phyloP scores from a whole-genome alignment of 1,140 invertebrate species.

The Bombus waltoni region DNA sequence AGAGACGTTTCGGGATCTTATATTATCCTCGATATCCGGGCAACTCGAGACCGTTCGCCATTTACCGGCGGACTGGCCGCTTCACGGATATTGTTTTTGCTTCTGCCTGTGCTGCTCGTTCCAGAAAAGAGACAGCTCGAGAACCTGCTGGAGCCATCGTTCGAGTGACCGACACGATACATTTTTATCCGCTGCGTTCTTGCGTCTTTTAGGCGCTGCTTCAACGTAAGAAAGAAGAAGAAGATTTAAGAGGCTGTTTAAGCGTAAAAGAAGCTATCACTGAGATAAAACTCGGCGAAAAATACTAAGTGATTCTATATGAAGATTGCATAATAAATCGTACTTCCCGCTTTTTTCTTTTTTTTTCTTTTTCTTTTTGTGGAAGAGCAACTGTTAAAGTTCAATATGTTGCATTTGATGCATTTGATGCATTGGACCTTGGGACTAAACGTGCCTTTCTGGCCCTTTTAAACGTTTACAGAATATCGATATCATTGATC shows the following conservation, averaged over 20 bases:
- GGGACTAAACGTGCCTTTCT: too few species aligned
- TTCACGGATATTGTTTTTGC: constrained; percentile 29
- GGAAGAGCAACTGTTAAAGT: too few species aligned
- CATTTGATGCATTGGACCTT: too few species aligned
- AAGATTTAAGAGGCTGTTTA: neutral
- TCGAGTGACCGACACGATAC: neutral
- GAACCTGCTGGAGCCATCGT: neutral
- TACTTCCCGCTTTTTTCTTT: too few species aligned
- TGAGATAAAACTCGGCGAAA: neutral
- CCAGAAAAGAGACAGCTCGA: neutral
- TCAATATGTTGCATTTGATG: too few species aligned
- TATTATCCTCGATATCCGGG: constrained; percentile 39
- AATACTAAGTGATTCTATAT: neutral
- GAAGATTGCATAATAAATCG: too few species aligned
- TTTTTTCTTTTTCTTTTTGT: too few species aligned
- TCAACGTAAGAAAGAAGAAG: neutral
- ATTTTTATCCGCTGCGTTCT: neutral
- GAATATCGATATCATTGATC: too few species aligned
- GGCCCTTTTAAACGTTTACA: too few species aligned
- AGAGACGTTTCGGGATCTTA: constrained; percentile 30
- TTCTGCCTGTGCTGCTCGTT: neutral
- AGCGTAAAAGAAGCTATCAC: neutral
- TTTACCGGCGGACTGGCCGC: neutral
- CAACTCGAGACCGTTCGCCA: neutral
- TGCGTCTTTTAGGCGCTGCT: neutral